Evolutionary conservation across 1,140 invertebrate species (phyloP), one percentile per base, ranked within the genome.

Genomic region (Nymphalis io): DNA sequence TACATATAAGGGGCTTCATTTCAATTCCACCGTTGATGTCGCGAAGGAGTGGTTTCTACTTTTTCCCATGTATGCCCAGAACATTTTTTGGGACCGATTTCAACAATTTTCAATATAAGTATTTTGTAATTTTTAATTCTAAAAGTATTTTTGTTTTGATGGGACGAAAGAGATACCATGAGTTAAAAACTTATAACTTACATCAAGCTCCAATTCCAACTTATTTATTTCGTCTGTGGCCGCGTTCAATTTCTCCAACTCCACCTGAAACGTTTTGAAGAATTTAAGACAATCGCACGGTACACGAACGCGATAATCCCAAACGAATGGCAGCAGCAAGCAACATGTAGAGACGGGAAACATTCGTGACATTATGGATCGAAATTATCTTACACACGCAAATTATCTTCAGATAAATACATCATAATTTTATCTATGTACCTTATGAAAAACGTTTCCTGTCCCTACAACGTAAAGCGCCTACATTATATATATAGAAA

Each of bases 191-290:
- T 53, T 53, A 6, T 6, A 59, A 95, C 96, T 97, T 92, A 98
- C 97, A 93, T 98, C 97, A 68, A 99, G 93, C 90, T 98, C 97
- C 80, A 98, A 93, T 93, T 99, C 98, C 76, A 98, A 92, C 91
- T 96, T 97, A 88, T 99, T 99, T 84, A 99, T 99, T 86, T 98
- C 96, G 91, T 99, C 97, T 38, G 98, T 98, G 33, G 97, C 97
- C 79, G 95, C 96, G 89, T 99, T 99, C 70, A 99, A 91, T 84
- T 97, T 97, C 92, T 99, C 98, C 83, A 99, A 92, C 92, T 99
- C 98, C 79, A 98, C 94, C 96, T 99, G 93, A 72, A 95, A 91
- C 59, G 75, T 77, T 68, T 77, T 78, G 64, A 89, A 89, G 38
- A 75, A 84, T 68, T 89, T 91, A 44, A 90, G 78, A 83, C 89